Percentiles rank a stretch among this genome's conserved stretches.
Evolutionary conservation across 2,888 invertebrate genomes (phyloP).

Genomic region (Papilio protenor): DNA sequence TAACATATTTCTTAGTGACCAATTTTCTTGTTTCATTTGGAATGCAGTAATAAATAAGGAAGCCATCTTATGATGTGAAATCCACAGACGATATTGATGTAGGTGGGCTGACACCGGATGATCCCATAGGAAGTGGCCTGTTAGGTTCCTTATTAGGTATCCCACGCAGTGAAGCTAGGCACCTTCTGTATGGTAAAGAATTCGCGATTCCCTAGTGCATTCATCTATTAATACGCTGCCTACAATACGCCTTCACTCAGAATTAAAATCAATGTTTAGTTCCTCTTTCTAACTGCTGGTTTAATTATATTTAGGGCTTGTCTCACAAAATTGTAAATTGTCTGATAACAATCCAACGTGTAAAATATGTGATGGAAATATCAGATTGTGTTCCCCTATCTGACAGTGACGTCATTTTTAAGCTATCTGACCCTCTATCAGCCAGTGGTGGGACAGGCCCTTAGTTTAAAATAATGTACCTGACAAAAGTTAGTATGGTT

Average conservation of each 20-base stretch:
- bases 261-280: background rate
- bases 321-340: too few relatives aligned
- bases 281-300: too few relatives aligned
- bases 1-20: too few relatives aligned
- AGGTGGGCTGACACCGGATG: conserved; percentile 35
- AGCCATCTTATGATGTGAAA: conserved; percentile 27
- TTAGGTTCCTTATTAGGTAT: conserved; percentile 42
- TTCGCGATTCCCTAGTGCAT: conserved; percentile 7
- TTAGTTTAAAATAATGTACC: too few relatives aligned
- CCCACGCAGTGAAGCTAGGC: conserved; percentile 32
- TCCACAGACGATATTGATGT: conserved; percentile 24
- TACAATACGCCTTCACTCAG: background rate
- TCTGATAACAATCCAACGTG: too few relatives aligned
- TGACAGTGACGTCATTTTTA: too few relatives aligned
- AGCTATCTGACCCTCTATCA: too few relatives aligned
- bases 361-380: too few relatives aligned
- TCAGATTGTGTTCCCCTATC: too few relatives aligned
- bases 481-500: too few relatives aligned
- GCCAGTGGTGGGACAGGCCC: too few relatives aligned
- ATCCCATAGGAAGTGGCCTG: conserved; percentile 42
- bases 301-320: too few relatives aligned
- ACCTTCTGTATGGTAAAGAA: conserved; percentile 14
- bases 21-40: background rate
- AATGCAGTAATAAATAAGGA: conserved; percentile 25
- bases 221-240: conserved; percentile 64